Evolutionary conservation across 2,888 invertebrate species (phyloP).

Genomic region (Lepidochitona cinerea): DNA sequence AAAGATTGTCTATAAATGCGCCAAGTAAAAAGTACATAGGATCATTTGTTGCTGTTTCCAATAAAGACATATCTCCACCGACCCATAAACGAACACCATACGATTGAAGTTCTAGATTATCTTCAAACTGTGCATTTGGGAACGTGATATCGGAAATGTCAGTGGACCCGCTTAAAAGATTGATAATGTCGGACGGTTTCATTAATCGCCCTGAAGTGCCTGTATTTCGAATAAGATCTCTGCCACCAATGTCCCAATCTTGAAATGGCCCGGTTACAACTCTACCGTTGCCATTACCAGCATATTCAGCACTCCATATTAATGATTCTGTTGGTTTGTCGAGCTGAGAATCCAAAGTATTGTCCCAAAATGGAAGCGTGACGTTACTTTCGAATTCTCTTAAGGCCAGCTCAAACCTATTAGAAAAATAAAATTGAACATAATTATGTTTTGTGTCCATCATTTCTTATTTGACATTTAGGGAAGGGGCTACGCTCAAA

Average conservation of each 20-base stretch:
- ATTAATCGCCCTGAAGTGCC: conserved; percentile 38
- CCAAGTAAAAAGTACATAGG: conserved; percentile 55
- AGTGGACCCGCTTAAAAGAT: conserved; percentile 28
- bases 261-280: conserved; percentile 55
- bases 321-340: conserved; percentile 42
- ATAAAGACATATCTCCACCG: conserved; percentile 51
- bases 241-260: conserved; percentile 48
- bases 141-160: conserved; percentile 35
- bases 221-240: conserved; percentile 20
- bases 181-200: conserved; percentile 32
- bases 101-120: conserved; percentile 55
- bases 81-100: conserved; percentile 52
- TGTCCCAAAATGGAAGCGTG: conserved; percentile 60
- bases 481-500: too few species aligned
- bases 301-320: conserved; percentile 48
- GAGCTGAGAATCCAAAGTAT: conserved; percentile 46
- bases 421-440: conserved; percentile 6
- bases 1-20: conserved; percentile 48
- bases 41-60: conserved; percentile 55
- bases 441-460: too few species aligned
- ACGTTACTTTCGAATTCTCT: conserved; percentile 49
- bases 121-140: conserved; percentile 39
- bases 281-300: conserved; percentile 48
- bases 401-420: conserved; percentile 60
- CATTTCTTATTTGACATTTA: too few species aligned